phyloP scores from a whole-genome alignment of 2,797 vertebrate species.

The Graptemys geographica region DNA sequence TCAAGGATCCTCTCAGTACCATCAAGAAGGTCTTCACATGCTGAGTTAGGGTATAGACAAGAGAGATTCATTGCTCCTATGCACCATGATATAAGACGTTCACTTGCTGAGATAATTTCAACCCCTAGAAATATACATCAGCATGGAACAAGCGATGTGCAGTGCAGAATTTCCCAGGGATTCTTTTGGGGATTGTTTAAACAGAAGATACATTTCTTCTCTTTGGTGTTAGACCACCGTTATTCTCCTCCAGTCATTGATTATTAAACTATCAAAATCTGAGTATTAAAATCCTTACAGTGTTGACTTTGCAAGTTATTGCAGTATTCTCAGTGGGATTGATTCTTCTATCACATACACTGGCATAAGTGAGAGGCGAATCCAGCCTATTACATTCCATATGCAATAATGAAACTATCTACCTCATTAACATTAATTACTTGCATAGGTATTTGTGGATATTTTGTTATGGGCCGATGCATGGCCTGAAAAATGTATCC shows the following conservation, averaged over 20 bases:
- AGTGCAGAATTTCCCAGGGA: background rate
- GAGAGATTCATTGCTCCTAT: background rate
- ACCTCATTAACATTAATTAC: background rate
- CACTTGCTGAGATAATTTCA: background rate
- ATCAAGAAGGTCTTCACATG: background rate
- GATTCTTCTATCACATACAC: background rate
- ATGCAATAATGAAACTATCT: background rate
- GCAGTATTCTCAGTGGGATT: rapidly evolving
- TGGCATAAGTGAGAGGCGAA: background rate
- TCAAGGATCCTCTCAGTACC: background rate
- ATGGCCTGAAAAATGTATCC: background rate
- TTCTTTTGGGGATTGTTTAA: constrained; percentile 22
- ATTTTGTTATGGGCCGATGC: background rate
- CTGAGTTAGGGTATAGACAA: background rate
- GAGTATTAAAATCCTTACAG: background rate
- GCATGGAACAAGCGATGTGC: background rate
- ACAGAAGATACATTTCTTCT: constrained; percentile 27
- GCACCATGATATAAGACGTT: rapidly evolving
- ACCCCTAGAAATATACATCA: background rate
- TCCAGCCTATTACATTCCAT: background rate
- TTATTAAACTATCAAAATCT: background rate
- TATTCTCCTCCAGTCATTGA: background rate
- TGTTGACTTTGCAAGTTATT: rapidly evolving
- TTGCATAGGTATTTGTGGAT: background rate
- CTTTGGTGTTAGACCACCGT: background rate